Evolutionary conservation across 2,888 invertebrate species (phyloP).

Genomic region (Sturmia bella): DNA sequence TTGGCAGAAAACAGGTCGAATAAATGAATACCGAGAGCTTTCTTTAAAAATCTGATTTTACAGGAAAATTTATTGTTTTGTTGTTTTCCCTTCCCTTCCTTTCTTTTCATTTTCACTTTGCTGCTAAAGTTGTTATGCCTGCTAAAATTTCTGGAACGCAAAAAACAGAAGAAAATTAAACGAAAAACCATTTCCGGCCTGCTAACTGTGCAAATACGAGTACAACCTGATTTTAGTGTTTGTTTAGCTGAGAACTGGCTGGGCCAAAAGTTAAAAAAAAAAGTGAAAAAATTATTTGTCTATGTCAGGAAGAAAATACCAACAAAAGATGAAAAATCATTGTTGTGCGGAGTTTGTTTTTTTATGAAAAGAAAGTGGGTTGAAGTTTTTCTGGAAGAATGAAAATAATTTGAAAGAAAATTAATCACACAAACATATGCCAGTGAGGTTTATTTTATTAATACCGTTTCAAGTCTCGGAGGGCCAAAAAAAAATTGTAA

Average conservation of each 20-base stretch:
- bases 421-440: too few species aligned
- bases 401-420: background rate
- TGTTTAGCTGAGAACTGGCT: slow-evolving; percentile 45
- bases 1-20: background rate
- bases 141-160: slow-evolving; percentile 3
- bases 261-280: background rate
- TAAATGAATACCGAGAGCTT: slow-evolving; percentile 10
- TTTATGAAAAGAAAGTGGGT: slow-evolving; percentile 42
- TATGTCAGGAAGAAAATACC: background rate
- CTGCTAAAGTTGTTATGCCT: slow-evolving; percentile 1
- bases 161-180: background rate
- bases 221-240: slow-evolving; percentile 26
- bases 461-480: too few species aligned
- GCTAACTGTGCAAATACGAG: background rate
- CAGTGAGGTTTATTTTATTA: too few species aligned
- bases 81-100: background rate
- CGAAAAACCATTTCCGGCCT: background rate
- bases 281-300: background rate
- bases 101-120: background rate
- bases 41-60: slow-evolving; percentile 53
- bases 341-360: slow-evolving; percentile 41
- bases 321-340: slow-evolving; percentile 42
- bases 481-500: too few species aligned
- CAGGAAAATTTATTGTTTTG: slow-evolving; percentile 56
- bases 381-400: background rate